Base-by-base conservation (phyloP, 1,140 invertebrate species). In the Leptoteleia sp. region DNA sequence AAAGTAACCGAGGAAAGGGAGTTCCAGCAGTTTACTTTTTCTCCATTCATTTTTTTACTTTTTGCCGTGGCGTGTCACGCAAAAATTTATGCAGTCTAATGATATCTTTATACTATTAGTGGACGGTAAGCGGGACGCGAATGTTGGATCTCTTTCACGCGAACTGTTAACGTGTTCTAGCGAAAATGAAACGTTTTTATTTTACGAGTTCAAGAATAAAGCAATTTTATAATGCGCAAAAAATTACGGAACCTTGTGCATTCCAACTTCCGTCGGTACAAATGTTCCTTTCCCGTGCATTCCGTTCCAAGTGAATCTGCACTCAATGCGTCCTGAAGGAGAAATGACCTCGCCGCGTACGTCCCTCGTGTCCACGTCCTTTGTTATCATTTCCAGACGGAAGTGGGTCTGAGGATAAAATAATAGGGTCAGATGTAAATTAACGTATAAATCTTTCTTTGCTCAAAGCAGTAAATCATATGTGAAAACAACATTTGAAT, bases 231-330 rank as follows among this genome's bases (percentile, higher is more conserved):
- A 17, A 19, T 9, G 13, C 22, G 31, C 0, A 37, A 61, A 75
- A 52, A 55, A 31, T 15, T 3, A 22, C 77, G 40, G 15, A 62
- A 89, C 88, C 86, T 97, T 96, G 89, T 99, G 96, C 93, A 97
- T 96, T 55, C 97, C 97, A 81, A 97, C 94, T 90, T 97, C 96
- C 31, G 94, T 93, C 0, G 97, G 97, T 11, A 95, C 92, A 82
- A 97, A 98, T 48, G 93, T 93, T 15, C 96, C 96, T 70, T 94
- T 93, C 3, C 95, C 94, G 55, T 93, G 89, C 11, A 85, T 92
- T 91, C 81, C 96, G 87, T 83, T 93, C 92, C 81, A 93, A 80
- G 81, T 91, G 43, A 92, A 90, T 85, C 92, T 91, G 85, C 92
- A 91, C 62, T 92, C 91, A 1, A 91, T 88, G 82, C 79, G 82